Percentiles rank a stretch among this genome's conserved stretches.
phyloP scores from a whole-genome alignment of 2,113 vertebrate species.

The Oryctolagus cuniculus region DNA sequence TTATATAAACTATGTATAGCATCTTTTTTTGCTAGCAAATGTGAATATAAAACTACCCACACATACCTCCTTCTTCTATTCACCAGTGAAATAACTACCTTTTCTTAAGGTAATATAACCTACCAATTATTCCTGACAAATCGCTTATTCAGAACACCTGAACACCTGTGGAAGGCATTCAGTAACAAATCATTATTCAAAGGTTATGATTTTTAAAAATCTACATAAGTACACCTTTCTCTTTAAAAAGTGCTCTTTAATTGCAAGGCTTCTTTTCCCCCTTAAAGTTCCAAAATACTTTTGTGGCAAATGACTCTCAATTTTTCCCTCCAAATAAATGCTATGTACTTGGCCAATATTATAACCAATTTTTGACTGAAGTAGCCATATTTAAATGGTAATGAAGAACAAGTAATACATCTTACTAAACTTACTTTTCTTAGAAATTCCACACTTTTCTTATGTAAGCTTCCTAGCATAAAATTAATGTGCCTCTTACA shows the following conservation, averaged over 20 bases:
- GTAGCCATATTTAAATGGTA: conserved; percentile 44
- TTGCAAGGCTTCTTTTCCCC: not conserved
- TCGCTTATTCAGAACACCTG: conserved; percentile 45
- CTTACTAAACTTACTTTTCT: conserved; percentile 42
- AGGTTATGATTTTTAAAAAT: conserved; percentile 74
- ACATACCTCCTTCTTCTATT: conserved; percentile 60
- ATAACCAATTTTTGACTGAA: not conserved
- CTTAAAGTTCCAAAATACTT: conserved; percentile 58
- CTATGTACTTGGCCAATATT: not conserved
- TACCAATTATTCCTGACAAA: conserved; percentile 72
- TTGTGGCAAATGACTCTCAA: not conserved
- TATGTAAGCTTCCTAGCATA: not conserved
- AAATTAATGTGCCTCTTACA: not conserved
- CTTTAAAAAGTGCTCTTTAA: conserved; percentile 64
- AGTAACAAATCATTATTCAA: conserved; percentile 70
- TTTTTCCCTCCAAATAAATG: conserved; percentile 9
- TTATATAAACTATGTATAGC: conserved; percentile 11
- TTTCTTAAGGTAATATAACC: conserved; percentile 69
- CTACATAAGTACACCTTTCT: conserved; percentile 70
- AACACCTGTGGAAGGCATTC: conserved; percentile 71
- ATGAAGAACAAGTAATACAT: not conserved
- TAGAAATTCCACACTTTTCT: not conserved
- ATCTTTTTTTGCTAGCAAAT: not conserved
- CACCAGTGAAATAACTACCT: conserved; percentile 67
- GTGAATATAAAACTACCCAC: conserved; percentile 56